A percentile compares a stretch with the other conserved stretches of the same genome.
phyloP scores from a whole-genome alignment of 2,888 invertebrate genomes.

The Lasioglossum morio region DNA sequence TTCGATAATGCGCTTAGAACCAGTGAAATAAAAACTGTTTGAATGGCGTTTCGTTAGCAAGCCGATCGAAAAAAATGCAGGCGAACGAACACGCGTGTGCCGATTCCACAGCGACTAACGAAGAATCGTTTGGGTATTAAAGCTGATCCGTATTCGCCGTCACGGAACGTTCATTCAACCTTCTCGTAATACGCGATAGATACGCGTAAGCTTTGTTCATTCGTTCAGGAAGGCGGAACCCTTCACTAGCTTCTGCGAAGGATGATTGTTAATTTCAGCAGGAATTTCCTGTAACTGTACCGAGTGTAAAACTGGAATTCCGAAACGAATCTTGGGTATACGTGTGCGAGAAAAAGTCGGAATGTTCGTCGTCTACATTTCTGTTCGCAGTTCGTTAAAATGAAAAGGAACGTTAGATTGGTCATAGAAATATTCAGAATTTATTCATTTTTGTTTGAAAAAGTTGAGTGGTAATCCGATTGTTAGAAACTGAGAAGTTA shows the following conservation, averaged over 20 bases:
- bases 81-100: constrained; percentile 28
- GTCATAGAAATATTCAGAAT: background rate
- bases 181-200: constrained; percentile 45
- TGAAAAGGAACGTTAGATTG: background rate
- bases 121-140: constrained; percentile 64
- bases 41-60: constrained; percentile 35
- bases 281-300: constrained; percentile 47
- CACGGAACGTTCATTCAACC: constrained; percentile 49
- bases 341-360: background rate
- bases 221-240: constrained; percentile 35
- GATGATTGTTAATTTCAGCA: constrained; percentile 62
- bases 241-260: constrained; percentile 29
- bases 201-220: constrained; percentile 35
- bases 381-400: background rate
- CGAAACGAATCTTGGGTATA: background rate
- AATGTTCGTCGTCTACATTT: background rate
- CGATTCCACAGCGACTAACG: constrained; percentile 45
- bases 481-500: background rate
- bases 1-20: constrained; percentile 56
- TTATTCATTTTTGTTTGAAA: background rate
- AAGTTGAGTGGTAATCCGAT: background rate
- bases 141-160: constrained; percentile 58
- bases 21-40: constrained; percentile 49
- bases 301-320: constrained; percentile 12
- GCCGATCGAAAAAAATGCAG: constrained; percentile 13